Percentiles rank a stretch among this genome's conserved stretches.
Evolutionary conservation across 2,888 invertebrate genomes (phyloP).

Genomic region (Drosophila ezoana): DNA sequence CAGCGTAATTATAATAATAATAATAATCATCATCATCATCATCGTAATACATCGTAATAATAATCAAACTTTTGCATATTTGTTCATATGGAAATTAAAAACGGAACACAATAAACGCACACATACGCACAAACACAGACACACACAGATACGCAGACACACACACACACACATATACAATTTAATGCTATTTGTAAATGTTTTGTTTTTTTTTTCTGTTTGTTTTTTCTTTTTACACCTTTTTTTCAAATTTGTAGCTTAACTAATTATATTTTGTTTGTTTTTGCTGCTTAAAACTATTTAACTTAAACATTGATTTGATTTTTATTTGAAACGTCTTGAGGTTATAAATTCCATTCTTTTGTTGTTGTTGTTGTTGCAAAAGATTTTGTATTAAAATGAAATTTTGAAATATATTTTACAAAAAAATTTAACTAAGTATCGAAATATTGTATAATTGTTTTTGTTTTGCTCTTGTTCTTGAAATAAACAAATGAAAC

Average conservation of each 20-base stretch:
- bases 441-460: neutral
- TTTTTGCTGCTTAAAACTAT: slow-evolving; percentile 72
- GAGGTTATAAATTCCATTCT: slow-evolving; percentile 58
- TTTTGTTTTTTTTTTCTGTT: slow-evolving; percentile 35
- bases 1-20: slow-evolving; percentile 67
- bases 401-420: slow-evolving; percentile 28
- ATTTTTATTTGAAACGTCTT: slow-evolving; percentile 64
- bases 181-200: slow-evolving; percentile 71
- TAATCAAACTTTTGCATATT: slow-evolving; percentile 66
- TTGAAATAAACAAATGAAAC: slow-evolving; percentile 15
- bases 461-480: neutral
- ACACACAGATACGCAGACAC: slow-evolving; percentile 20
- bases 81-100: slow-evolving; percentile 74
- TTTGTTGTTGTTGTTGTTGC: slow-evolving; percentile 14
- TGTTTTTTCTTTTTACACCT: slow-evolving; percentile 32
- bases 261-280: slow-evolving; percentile 35
- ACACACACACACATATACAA: slow-evolving; percentile 43
- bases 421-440: slow-evolving; percentile 35
- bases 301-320: slow-evolving; percentile 81
- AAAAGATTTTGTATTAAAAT: slow-evolving; percentile 9
- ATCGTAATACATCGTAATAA: slow-evolving; percentile 63
- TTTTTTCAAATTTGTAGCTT: slow-evolving; percentile 41
- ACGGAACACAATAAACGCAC: slow-evolving; percentile 50
- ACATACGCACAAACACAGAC: neutral
- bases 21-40: slow-evolving; percentile 38